Base-by-base conservation (phyloP, 37 sponge, comb jelly and placozoan genomes). In the Lycopodina hypogea region DNA sequence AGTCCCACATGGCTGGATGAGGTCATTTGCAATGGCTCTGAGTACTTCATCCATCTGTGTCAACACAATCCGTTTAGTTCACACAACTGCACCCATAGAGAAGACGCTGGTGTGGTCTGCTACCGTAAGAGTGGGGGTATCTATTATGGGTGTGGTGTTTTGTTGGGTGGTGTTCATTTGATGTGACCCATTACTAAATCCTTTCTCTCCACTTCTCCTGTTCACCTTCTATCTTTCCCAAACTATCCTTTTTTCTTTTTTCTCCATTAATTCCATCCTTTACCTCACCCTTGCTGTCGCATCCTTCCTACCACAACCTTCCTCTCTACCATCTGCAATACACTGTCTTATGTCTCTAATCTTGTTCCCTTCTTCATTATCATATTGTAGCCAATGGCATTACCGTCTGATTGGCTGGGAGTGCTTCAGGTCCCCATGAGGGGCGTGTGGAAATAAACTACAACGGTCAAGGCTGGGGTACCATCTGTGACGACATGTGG, bases 1-100 rank as follows among this genome's bases (percentile, higher is more conserved):
- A 88, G 92, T n/a, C 84, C 38, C 51, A 87, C 83, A 32, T 91
- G 84, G 84, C n/a, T 91, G 75, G 68, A 74, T 41, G 65, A 91
- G 0, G 76, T 91, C 26, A 1, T 42, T 1, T 88, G 89, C 34
- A 60, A 11, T 52, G 89, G 89, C 2, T 40, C 48, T 7, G 89
- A 88, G 75, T 68, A 72, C 56, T 83, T 80, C 57, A 71, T 88
- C 39, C 70, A 82, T 36, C 76, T 78, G 28, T 88, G 89, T 53
- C 12, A 50, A 0, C 75, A 80, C 50, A 37, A 34, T 56, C 55
- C 21, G 50, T 83, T 67, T 23, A 79, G 78, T 30, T 75, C 71
- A 42, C 65, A 72, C 37, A 45, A 83, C 75, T 88, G 89, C 34
- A 17, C 24, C 71, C 83, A 83, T 32, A 1, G 1, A 52, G 89